phyloP scores from a whole-genome alignment of 2,888 invertebrate genomes.

The Ectemnius cavifrons region DNA sequence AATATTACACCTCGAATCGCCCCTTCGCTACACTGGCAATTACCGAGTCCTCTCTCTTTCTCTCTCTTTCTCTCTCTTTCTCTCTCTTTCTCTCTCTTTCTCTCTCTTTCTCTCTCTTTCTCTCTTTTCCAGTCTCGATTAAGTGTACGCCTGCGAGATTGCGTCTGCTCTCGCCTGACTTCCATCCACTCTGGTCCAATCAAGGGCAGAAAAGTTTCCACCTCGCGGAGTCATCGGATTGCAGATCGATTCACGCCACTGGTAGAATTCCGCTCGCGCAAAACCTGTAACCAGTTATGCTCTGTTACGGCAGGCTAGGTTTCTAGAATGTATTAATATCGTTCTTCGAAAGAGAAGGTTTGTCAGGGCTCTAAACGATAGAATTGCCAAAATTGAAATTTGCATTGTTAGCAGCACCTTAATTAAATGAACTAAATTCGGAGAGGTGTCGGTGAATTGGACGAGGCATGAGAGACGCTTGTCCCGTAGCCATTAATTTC shows the following conservation, averaged over 20 bases:
- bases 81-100: neutral
- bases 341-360: no score
- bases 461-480: neutral
- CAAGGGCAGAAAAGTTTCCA: constrained; percentile 6
- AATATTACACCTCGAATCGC: constrained; percentile 34
- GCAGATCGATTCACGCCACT: constrained; percentile 26
- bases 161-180: neutral
- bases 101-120: neutral
- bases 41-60: neutral
- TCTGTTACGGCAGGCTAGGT: no score
- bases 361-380: no score
- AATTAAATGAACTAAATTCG: neutral
- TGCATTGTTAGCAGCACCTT: neutral
- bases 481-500: neutral
- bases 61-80: no score
- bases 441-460: neutral
- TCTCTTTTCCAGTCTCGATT: neutral
- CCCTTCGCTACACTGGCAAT: constrained; percentile 1
- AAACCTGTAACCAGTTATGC: constrained; percentile 6
- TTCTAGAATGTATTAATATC: no score
- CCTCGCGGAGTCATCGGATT: constrained; percentile 4
- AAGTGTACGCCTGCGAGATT: constrained; percentile 11
- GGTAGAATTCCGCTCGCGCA: constrained; percentile 15
- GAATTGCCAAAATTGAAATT: no score
- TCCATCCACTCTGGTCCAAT: neutral